These are phyloP conservation scores for Grapholita molesta DNA, from an alignment of 1,140 invertebrate genomes.

Conservation along the genomic window DNA sequence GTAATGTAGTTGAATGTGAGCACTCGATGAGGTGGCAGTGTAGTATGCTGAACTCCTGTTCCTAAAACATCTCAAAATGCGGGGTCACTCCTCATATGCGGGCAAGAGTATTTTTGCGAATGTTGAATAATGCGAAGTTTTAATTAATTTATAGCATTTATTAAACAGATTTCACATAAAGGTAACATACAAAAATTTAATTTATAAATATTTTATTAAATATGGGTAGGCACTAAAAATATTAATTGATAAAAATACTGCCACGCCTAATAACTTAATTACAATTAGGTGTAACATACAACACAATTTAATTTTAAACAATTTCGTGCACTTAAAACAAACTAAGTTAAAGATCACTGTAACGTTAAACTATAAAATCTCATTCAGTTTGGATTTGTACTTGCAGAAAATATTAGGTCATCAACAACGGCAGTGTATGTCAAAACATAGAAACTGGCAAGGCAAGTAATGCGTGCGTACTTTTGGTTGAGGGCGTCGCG, in stretches of 20 bases:
- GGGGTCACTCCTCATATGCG: constrained; percentile 4
- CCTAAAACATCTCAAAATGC: constrained; percentile 10
- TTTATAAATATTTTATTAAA: constrained; percentile 66
- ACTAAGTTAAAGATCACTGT: constrained; percentile 73
- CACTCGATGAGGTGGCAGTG: background rate
- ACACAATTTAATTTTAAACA: constrained; percentile 73
- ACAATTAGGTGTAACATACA: constrained; percentile 74
- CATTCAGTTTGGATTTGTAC: constrained; percentile 76
- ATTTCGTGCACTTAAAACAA: constrained; percentile 74
- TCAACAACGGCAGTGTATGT: constrained; percentile 68
- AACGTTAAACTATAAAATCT: constrained; percentile 74
- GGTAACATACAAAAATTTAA: constrained; percentile 71
- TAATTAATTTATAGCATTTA: constrained; percentile 72
- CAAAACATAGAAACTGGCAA: constrained; percentile 76
- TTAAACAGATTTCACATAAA: constrained; percentile 74
- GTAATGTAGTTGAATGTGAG: background rate
- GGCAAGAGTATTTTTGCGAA: constrained; percentile 35
- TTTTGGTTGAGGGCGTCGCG: constrained; percentile 38
- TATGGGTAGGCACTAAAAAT: constrained; percentile 65
- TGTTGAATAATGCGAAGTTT: constrained; percentile 72
- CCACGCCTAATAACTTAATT: constrained; percentile 70
- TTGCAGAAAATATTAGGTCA: constrained; percentile 71
- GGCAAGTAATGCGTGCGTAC: constrained; percentile 72
- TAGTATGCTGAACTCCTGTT: background rate
- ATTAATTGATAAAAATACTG: constrained; percentile 71